Percentiles rank a stretch among this genome's conserved stretches.
Conservation (phyloP, 1,140 invertebrate genomes). For the Halesus radiatus region DNA sequence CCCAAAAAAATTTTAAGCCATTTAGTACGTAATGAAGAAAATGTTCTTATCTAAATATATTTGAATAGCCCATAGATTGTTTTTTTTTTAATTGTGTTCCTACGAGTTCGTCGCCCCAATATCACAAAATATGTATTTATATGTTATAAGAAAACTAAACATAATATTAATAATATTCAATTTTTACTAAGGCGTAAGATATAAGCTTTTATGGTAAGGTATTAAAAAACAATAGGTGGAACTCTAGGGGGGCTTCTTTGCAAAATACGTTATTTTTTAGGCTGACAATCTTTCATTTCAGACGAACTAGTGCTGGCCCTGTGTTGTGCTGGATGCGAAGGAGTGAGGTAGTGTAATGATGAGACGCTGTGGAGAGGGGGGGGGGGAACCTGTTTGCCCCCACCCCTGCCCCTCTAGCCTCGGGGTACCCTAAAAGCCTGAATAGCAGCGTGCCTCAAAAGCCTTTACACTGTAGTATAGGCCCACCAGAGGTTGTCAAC, state of each 20-base stretch:
- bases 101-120: too few species aligned
- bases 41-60: too few species aligned
- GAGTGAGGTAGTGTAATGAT: conserved; percentile 24
- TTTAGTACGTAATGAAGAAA: too few species aligned
- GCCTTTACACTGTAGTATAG: conserved; percentile 27
- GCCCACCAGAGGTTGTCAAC: conserved; percentile 22
- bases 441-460: conserved; percentile 38
- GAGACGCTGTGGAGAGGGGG: neutral
- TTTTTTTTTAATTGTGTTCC: too few species aligned
- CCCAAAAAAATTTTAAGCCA: too few species aligned
- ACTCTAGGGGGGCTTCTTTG: too few species aligned
- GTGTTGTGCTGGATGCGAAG: conserved; percentile 8
- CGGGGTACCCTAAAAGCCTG: conserved; percentile 37
- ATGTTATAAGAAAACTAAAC: neutral
- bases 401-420: conserved; percentile 11
- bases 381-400: conserved; percentile 29
- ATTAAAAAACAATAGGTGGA: too few species aligned
- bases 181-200: too few species aligned
- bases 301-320: neutral
- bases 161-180: neutral
- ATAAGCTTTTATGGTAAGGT: too few species aligned
- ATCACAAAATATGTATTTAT: too few species aligned
- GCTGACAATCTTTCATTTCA: neutral
- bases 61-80: too few species aligned
- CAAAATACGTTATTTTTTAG: too few species aligned